phyloP scores from a whole-genome alignment of 2,113 vertebrate species.

The Sorex araneus region DNA sequence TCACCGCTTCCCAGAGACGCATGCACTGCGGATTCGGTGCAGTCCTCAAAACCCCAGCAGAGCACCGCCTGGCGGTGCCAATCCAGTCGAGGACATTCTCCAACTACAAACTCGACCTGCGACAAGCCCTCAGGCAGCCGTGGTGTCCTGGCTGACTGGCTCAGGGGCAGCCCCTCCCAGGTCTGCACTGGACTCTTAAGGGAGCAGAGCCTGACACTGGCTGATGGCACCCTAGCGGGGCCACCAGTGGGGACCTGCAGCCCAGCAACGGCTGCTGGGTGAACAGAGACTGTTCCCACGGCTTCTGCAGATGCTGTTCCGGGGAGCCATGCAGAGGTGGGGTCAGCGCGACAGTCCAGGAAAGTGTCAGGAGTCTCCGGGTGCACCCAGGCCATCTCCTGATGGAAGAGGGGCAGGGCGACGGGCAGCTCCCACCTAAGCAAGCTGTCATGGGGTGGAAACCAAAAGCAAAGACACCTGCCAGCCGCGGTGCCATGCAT shows the following conservation, averaged over 20 bases:
- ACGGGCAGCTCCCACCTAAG: slow-evolving; percentile 1
- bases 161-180: neutral
- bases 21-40: neutral
- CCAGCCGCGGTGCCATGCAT: neutral
- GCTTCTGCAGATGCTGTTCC: neutral
- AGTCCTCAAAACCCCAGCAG: neutral
- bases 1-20: neutral
- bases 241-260: neutral
- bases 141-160: neutral
- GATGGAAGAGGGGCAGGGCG: neutral
- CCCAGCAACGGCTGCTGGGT: neutral
- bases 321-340: neutral
- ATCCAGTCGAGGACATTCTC: neutral
- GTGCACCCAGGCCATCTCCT: neutral
- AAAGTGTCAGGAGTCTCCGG: neutral
- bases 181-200: neutral
- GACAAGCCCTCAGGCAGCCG: neutral
- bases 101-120: neutral
- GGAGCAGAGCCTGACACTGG: neutral
- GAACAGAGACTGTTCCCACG: neutral
- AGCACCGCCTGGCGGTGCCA: neutral
- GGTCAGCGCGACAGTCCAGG: neutral
- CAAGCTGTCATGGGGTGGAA: neutral
- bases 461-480: neutral
- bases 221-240: neutral